Percentiles rank a stretch among this genome's conserved stretches.
phyloP scores from a whole-genome alignment of 2,797 vertebrate genomes.

The Anisognathus igniventris region DNA sequence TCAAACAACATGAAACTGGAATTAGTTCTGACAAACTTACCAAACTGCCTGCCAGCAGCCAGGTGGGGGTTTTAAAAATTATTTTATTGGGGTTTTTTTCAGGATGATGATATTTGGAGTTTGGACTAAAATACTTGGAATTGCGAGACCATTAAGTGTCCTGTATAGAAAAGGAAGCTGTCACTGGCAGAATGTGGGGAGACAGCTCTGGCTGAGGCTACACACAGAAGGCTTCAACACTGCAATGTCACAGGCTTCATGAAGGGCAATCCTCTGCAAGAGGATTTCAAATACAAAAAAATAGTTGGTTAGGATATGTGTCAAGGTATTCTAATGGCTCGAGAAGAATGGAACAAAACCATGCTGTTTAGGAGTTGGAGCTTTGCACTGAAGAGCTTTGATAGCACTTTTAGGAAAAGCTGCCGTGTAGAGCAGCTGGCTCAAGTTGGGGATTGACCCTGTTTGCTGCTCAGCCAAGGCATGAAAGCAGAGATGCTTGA shows the following conservation, averaged over 20 bases:
- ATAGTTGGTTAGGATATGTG: not conserved
- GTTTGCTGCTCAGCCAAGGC: not conserved
- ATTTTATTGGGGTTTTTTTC: not conserved
- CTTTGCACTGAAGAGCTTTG: not conserved
- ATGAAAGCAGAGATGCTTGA: not conserved
- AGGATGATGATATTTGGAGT: not conserved
- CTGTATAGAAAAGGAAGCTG: not conserved
- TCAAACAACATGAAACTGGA: not conserved
- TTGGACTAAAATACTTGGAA: not conserved
- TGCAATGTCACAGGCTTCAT: not conserved
- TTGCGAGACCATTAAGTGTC: not conserved
- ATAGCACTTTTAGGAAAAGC: not conserved
- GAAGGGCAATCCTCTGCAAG: not conserved
- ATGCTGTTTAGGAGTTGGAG: not conserved
- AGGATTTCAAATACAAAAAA: not conserved
- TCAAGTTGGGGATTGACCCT: not conserved
- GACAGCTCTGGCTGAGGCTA: not conserved
- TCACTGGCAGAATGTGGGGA: not conserved
- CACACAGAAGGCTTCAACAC: not conserved
- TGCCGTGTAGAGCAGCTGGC: not conserved
- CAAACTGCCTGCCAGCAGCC: not conserved
- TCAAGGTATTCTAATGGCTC: not conserved
- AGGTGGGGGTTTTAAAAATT: not conserved
- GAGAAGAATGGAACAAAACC: not conserved
- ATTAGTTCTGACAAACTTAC: not conserved